phyloP scores from a whole-genome alignment of 2,888 invertebrate species.

The Ctena decussata region DNA sequence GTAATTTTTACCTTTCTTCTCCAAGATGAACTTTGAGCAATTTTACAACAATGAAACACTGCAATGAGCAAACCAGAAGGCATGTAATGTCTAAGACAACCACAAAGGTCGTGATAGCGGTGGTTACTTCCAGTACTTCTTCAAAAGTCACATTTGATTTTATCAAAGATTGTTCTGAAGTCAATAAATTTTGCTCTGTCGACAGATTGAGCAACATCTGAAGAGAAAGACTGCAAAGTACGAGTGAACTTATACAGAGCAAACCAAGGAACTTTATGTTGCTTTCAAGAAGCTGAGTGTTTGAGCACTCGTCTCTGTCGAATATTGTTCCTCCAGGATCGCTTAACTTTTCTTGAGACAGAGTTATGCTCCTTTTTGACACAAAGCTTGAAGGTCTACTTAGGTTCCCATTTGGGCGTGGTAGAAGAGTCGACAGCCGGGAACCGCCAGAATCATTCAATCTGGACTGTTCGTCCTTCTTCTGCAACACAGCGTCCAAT shows the following conservation, averaged over 20 bases:
- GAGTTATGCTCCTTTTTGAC: constrained; percentile 61
- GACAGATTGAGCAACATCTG: constrained; percentile 93
- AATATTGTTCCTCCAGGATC: constrained; percentile 23
- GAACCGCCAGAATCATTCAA: constrained; percentile 70
- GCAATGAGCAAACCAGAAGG: constrained; percentile 96
- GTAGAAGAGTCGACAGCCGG: constrained; percentile 54
- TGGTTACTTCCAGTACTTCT: constrained; percentile 96
- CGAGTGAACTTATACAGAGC: constrained; percentile 94
- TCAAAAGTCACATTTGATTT: constrained; percentile 86
- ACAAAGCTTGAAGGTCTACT: constrained; percentile 74
- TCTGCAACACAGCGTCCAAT: constrained; percentile 80
- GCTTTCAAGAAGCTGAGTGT: constrained; percentile 38
- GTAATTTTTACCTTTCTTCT: constrained; percentile 91
- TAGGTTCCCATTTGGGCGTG: constrained; percentile 69
- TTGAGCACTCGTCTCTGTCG: constrained; percentile 18
- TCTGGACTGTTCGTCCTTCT: constrained; percentile 69
- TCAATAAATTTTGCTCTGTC: constrained; percentile 85
- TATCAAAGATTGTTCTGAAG: constrained; percentile 1
- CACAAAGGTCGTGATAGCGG: constrained; percentile 95
- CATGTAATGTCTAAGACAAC: constrained; percentile 96
- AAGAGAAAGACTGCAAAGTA: constrained; percentile 93
- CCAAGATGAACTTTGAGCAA: constrained; percentile 95
- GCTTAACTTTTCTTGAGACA: constrained; percentile 63
- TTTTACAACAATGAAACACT: constrained; percentile 97
- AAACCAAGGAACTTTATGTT: constrained; percentile 91